A percentile compares a stretch with the other conserved stretches of the same genome.
phyloP scores from a whole-genome alignment of 2,797 vertebrate species.

The Phataginus tetradactyla region DNA sequence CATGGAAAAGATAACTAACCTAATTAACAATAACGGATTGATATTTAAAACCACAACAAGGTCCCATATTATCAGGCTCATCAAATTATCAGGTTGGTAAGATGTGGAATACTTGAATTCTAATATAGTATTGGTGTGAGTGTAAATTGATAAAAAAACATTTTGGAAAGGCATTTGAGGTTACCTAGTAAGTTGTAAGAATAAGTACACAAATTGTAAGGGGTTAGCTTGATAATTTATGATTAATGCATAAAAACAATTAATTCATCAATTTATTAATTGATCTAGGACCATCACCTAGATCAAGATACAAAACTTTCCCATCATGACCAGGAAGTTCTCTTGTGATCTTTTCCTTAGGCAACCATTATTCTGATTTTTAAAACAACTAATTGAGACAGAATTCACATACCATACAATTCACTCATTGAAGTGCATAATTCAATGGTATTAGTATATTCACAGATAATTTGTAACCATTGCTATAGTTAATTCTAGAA shows the following conservation, averaged over 20 bases:
- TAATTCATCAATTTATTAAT: neutral
- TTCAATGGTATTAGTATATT: neutral
- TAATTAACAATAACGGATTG: neutral
- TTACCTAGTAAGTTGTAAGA: neutral
- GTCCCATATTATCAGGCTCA: neutral
- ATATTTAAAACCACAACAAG: neutral
- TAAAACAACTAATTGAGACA: slow-evolving; percentile 3
- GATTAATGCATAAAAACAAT: too few relatives aligned
- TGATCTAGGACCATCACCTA: neutral
- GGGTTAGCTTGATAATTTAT: neutral
- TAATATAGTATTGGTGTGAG: neutral
- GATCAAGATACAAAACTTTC: neutral
- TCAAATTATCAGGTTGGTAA: neutral
- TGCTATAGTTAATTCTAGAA: neutral
- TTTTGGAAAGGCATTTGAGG: slow-evolving; percentile 22
- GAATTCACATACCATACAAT: neutral
- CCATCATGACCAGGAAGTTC: neutral
- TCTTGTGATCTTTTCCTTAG: neutral
- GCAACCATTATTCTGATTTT: neutral
- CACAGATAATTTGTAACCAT: neutral
- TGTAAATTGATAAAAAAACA: slow-evolving; percentile 11
- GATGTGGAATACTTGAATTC: neutral
- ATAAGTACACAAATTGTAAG: neutral
- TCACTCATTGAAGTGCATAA: neutral
- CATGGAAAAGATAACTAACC: neutral